phyloP scores from a whole-genome alignment of 2,888 invertebrate species.

The Apoderus coryli region DNA sequence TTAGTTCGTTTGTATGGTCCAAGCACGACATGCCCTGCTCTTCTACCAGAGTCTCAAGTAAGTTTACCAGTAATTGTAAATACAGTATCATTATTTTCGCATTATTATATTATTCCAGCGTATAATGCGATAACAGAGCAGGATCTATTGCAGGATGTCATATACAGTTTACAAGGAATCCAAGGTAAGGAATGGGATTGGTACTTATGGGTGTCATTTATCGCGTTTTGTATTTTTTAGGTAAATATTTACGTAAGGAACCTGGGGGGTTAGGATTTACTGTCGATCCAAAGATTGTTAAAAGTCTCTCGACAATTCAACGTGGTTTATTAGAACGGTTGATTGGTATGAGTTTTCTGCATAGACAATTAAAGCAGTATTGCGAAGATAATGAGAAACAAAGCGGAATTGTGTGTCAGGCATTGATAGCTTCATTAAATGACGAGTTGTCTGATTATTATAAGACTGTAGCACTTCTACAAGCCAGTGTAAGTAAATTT shows the following conservation, averaged over 20 bases:
- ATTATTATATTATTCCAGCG: too few relatives aligned
- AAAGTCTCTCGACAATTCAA: conserved; percentile 39
- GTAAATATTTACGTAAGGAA: conserved; percentile 54
- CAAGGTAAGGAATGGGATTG: too few relatives aligned
- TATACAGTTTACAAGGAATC: conserved; percentile 81
- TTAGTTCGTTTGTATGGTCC: conserved; percentile 23
- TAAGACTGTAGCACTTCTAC: conserved; percentile 71
- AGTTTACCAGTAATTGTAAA: too few relatives aligned
- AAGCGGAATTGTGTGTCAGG: conserved; percentile 65
- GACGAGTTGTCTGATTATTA: conserved; percentile 81
- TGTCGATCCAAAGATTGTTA: conserved; percentile 39
- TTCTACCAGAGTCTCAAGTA: conserved; percentile 19
- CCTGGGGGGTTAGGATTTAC: conserved; percentile 44
- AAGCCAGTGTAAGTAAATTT: conserved; percentile 57
- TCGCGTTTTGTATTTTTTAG: too few relatives aligned
- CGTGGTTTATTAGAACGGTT: conserved; percentile 54
- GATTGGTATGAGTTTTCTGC: conserved; percentile 67
- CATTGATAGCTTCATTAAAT: conserved; percentile 70
- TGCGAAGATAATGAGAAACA: conserved; percentile 56
- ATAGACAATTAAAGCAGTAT: conserved; percentile 67
- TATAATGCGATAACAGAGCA: conserved; percentile 29
- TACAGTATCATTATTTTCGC: too few relatives aligned
- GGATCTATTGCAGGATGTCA: conserved; percentile 57
- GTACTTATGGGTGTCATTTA: too few relatives aligned
- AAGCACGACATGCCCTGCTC: conserved; percentile 24